Base-by-base conservation (phyloP, 2,888 invertebrate genomes). In the Pharmacophagus antenor region DNA sequence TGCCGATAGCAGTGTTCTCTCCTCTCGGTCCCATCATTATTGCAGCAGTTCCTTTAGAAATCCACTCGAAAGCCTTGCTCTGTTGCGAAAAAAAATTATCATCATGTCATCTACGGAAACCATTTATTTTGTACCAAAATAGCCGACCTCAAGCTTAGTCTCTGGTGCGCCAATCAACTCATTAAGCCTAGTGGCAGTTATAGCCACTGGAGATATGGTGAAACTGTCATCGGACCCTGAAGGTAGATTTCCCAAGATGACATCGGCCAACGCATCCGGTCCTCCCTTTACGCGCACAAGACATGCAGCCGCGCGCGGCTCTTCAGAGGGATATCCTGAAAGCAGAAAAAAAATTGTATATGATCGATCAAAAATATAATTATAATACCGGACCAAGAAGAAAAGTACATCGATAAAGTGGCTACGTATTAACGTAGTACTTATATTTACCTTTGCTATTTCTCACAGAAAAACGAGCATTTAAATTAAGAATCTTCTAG, bases 11-110 rank as follows among this genome's bases (percentile, higher is more conserved):
- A 0, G 80, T 69, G 68, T 87, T 84, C 64, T 89, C 88, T 0
- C 89, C 88, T 1, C 90, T 78, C 0, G 89, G 88, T 0, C 90
- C 90, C 82, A 84, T 79, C 80, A 90, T 69, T 1, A 88, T 81
- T 10, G 88, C 88, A 0, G 87, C 86, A 0, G 87, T 83, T 2
- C 82, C 80, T 52, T 86, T 85, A 0, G 72, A 69, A 37, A 90
- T 84, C 90, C 90, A 90, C 53, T 83, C 75, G 66, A 79, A 89
- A 0, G 78, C 84, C 61, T 84, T 85, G 64, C 78, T 88, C 89
- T 90, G 70, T 1, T 53, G 17, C n/a, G 8, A 18, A 8, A 44
- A 52, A 41, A 41, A 22, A 22, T 17, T 15, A 31, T n/a, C 1
- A 46, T 18, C n/a, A 4, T 37, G n/a, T 3, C 15, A 1, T n/a